phyloP scores from a whole-genome alignment of 1,140 invertebrate species.

The Drosophila virilis region DNA sequence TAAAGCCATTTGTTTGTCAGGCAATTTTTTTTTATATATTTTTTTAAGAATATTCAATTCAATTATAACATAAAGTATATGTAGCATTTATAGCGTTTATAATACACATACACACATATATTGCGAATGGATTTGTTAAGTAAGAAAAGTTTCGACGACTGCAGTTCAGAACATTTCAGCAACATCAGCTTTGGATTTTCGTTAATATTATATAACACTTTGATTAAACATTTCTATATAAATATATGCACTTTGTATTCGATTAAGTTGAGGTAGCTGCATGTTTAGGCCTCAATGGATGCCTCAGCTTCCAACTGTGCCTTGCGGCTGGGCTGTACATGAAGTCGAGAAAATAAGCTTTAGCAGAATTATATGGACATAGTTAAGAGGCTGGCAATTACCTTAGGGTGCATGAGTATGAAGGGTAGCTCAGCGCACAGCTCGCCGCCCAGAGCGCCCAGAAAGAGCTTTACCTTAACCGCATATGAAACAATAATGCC shows the following conservation, averaged over 20 bases:
- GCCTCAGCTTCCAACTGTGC: constrained; percentile 67
- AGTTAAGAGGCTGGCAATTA: constrained; percentile 49
- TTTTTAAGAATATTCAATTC: constrained; percentile 32
- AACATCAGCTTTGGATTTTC: constrained; percentile 68
- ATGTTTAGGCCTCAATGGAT: constrained; percentile 62
- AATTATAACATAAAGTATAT: constrained; percentile 20
- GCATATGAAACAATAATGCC: constrained; percentile 96
- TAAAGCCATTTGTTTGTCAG: background rate
- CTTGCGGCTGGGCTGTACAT: constrained; percentile 75
- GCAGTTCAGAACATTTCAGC: constrained; percentile 81
- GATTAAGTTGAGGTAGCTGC: constrained; percentile 52
- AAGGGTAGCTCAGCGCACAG: constrained; percentile 98
- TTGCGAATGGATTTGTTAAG: constrained; percentile 55
- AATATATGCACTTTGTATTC: constrained; percentile 59
- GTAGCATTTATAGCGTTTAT: constrained; percentile 47
- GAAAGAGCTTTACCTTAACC: constrained; percentile 97
- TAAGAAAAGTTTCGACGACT: constrained; percentile 72
- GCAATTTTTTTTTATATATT: constrained; percentile 39
- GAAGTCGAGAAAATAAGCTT: background rate
- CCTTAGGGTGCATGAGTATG: constrained; percentile 98
- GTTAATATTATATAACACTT: constrained; percentile 24
- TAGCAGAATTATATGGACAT: background rate
- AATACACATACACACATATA: constrained; percentile 79
- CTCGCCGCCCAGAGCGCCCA: constrained; percentile 97
- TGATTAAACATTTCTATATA: constrained; percentile 35